Base-by-base conservation (phyloP, 2,797 vertebrate genomes). In the Chrosomus eos region DNA sequence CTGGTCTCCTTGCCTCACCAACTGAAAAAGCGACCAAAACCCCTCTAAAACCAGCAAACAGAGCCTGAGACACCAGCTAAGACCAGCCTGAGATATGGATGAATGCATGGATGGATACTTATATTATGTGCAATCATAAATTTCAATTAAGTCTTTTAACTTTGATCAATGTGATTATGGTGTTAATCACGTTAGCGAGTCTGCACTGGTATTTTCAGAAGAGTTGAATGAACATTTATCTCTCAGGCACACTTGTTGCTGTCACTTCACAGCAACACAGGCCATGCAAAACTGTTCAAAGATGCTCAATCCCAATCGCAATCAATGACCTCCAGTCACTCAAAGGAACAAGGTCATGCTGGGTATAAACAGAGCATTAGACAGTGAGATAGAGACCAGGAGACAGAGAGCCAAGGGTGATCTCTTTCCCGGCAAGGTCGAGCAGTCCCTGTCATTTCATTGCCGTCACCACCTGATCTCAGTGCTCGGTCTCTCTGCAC, bases 291-390 rank as follows among this genome's bases (percentile, higher is more conserved):
- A 82, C 28, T 31, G n/a, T 75, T 83, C 31, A 51, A 73, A 66
- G 72, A 75, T 26, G 31, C 58, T 28, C 53, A 36, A 53, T 43
- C 36, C 80, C 51, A 43, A 31, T 38, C 13, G 7, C 81, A 62
- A 82, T 82, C 40, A 2, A 64, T 82, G 55, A 64, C 72, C 60
- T 53, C 40, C 71, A 75, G 81, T 83, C 71, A 23, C 23, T 75
- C 60, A 66, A 74, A 83, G 7, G 60, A 53, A 66, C 60, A 75
- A 83, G 43, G 81, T 83, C 43, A 75, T 38, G n/a, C n/a, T 66
- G 43, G 28, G 60, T 38, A 53, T 83, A 83, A 83, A 75, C 60
- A 75, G 71, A 64, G 28, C 3, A 2, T 66, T 73, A 74, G 81
- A 75, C 71, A 53, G 60, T 26, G 58, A 67, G 66, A 58, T 18